Base-by-base conservation (phyloP, 2,888 invertebrate species). In the Sipunculus nudus region DNA sequence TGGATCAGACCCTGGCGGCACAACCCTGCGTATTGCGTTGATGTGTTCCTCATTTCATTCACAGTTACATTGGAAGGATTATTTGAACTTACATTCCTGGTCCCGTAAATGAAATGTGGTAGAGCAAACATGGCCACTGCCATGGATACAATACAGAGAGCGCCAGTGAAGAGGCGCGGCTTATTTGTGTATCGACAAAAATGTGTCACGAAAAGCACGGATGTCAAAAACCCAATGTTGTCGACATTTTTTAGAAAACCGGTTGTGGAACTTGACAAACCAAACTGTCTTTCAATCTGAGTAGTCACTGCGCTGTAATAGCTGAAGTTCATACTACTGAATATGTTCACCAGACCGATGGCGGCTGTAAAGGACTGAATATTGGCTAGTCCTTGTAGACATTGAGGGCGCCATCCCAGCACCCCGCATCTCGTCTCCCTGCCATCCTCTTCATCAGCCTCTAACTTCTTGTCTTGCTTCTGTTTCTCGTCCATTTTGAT, bases 221-320 rank as follows among this genome's bases (percentile, higher is more conserved):
- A 65, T 3, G 56, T 21, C 52, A 77, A 59, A 61, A 70, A 77
- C 32, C 78, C 77, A n/a, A 78, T 68, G 59, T 78, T 77, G 57
- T 78, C 78, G 59, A 75, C 74, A 49, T 73, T 74, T 64, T 78
- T 69, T 8, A 78, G 59, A 23, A 77, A 60, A 0, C 78, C 78
- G 2, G 72, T 71, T 47, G 75, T 67, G 13, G 75, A 68, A 60
- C 75, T 76, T 62, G 73, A 75, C 39, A 78, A 69, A 8, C 76
- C 76, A 59, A 74, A 78, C 62, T 75, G 72, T 39, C 67, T 71
- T 61, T 78, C 78, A 21, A 78, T 65, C 45, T 76, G 75, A 1
- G 77, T 74, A 53, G 65, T 66, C 29, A 65, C 60, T 4, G 66
- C 63, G 8, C 63, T 53, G 54, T 65, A 66, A 39, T 66, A 66